Evolutionary conservation across 2,888 invertebrate species (phyloP), one percentile per base, ranked within the genome.

Genomic region (Tanaodytes sp.): DNA sequence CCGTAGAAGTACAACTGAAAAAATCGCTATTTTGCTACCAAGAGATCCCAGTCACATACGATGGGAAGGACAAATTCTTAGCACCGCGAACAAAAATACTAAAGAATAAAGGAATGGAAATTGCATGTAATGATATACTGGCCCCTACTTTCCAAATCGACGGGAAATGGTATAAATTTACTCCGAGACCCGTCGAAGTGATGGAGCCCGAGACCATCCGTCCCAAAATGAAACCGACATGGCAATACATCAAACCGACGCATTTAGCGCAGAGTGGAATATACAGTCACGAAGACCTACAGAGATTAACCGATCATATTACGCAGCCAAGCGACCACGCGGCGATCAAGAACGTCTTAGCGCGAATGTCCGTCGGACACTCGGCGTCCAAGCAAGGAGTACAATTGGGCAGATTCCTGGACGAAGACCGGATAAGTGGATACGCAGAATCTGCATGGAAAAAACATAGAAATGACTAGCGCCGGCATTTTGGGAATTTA

Each of bases 1-100:
- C n/a, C n/a, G n/a, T n/a, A n/a, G 52, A 69, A 9, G 75, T 72
- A 2, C 63, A 43, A 1, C 12, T 77, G 0, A 18, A 73, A 8
- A 27, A 69, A 20, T 67, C 73, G 0, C 45, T 68, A 0, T 46
- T 48, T 9, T 78, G 77, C 23, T 77, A 75, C n/a, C n/a, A n/a
- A n/a, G n/a, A n/a, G n/a, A n/a, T n/a, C n/a, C n/a, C n/a, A n/a
- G n/a, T n/a, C n/a, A 9, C 2, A 1, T n/a, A 23, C 12, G 43
- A 23, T 1, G 31, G 12, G 5, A 12, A 6, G 3, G 12, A 11
- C 1, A n/a, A 11, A 1, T 78, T 72, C 15, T 52, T 77, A 19
- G 18, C 74, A 2, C 76, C 77, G n/a, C n/a, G n/a, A n/a, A n/a
- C n/a, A n/a, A n/a, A n/a, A n/a, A n/a, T n/a, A n/a, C n/a, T n/a